Percentiles rank a stretch among this genome's conserved stretches.
These are phyloP conservation scores for Thyatira batis DNA, from an alignment of 2,888 invertebrate species.

Conservation along the genomic window DNA sequence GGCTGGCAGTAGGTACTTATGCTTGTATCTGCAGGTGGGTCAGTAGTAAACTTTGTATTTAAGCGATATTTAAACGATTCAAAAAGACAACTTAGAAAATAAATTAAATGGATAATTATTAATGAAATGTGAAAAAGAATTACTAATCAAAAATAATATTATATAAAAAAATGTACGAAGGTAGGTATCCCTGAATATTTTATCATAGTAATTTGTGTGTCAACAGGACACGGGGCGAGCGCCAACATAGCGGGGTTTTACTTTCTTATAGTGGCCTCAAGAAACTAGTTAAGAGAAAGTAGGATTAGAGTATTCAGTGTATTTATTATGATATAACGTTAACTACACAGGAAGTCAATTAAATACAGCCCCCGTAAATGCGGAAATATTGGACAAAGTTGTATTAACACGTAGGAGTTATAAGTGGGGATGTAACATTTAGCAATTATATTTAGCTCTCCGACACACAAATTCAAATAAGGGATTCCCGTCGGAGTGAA, in stretches of 20 bases:
- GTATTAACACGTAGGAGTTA: conserved; percentile 18
- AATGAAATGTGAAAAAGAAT: neutral
- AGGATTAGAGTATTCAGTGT: conserved; percentile 71
- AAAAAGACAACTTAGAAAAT: no score
- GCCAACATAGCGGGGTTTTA: conserved; percentile 79
- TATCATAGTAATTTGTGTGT: conserved; percentile 75
- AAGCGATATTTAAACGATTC: no score
- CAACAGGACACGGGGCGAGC: conserved; percentile 78
- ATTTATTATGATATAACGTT: conserved; percentile 70
- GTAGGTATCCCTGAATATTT: conserved; percentile 65
- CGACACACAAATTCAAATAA: conserved; percentile 39
- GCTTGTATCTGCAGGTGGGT: no score
- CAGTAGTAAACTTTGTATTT: no score
- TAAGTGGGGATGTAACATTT: conserved; percentile 22
- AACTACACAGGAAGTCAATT: conserved; percentile 29
- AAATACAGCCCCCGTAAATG: conserved; percentile 12
- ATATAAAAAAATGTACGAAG: conserved; percentile 22
- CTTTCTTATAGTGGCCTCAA: conserved; percentile 79
- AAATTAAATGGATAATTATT: no score
- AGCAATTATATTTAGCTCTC: conserved; percentile 42
- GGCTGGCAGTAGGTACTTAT: no score
- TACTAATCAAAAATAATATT: neutral
- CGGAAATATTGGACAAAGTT: neutral
- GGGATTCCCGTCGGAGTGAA: conserved; percentile 57
- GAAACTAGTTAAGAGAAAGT: conserved; percentile 81